phyloP scores from a whole-genome alignment of 2,797 vertebrate genomes.

The Arrhamphus sclerolepis region DNA sequence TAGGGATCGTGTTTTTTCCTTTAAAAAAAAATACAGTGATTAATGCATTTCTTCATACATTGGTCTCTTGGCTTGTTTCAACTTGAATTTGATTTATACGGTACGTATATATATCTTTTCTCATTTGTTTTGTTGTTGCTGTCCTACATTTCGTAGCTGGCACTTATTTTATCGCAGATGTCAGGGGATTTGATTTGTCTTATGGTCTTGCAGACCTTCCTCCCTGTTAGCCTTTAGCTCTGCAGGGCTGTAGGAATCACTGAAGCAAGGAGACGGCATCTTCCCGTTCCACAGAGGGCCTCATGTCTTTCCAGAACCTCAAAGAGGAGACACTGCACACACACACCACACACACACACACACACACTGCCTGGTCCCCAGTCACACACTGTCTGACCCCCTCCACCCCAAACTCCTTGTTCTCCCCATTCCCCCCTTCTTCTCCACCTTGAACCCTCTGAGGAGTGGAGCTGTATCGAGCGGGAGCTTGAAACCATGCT shows the following conservation, averaged over 20 bases:
- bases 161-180: conserved; percentile 44
- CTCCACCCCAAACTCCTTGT: conserved; percentile 51
- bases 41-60: too few species aligned
- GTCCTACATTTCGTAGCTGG: conserved; percentile 20
- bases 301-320: conserved; percentile 41
- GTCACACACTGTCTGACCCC: conserved; percentile 53
- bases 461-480: conserved; percentile 81
- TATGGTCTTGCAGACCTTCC: conserved; percentile 31
- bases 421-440: conserved; percentile 46
- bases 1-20: background rate
- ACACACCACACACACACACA: conserved; percentile 19
- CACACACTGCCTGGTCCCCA: conserved; percentile 25
- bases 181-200: conserved; percentile 54
- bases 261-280: conserved; percentile 81
- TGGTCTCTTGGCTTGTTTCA: background rate
- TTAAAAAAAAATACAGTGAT: background rate
- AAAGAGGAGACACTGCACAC: conserved; percentile 22
- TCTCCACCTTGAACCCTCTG: conserved; percentile 77
- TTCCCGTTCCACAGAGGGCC: conserved; percentile 75
- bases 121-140: conserved; percentile 12
- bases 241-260: conserved; percentile 69
- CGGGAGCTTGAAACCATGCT: conserved; percentile 85
- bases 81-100: conserved; percentile 2
- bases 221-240: conserved; percentile 49
- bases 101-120: background rate